phyloP scores from a whole-genome alignment of 2,888 invertebrate genomes.

The Diplolepis rosae region DNA sequence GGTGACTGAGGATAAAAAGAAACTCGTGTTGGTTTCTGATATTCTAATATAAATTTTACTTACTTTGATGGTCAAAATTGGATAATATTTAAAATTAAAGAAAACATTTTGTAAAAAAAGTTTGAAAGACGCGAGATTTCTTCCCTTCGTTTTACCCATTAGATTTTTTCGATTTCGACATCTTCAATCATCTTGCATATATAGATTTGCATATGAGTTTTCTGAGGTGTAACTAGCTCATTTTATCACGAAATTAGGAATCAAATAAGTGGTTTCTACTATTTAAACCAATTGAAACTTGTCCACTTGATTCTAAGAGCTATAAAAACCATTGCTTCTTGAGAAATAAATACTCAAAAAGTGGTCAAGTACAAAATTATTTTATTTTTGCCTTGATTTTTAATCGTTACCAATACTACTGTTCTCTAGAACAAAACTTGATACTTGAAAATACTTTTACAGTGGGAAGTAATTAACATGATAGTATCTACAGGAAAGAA shows the following conservation, averaged over 20 bases:
- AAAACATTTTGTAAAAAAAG: background rate
- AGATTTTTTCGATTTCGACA: conserved; percentile 9
- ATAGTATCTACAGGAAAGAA: background rate
- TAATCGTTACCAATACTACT: background rate
- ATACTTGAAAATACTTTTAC: background rate
- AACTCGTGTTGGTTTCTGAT: background rate
- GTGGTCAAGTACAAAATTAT: background rate
- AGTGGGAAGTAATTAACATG: background rate
- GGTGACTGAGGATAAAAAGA: conserved; percentile 22
- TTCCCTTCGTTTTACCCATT: background rate
- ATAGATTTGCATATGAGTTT: conserved; percentile 28
- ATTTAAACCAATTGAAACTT: background rate
- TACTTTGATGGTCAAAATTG: too few species aligned
- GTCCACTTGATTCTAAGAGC: background rate
- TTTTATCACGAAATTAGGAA: background rate
- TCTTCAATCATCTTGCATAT: background rate
- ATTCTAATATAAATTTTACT: background rate
- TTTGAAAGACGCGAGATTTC: background rate
- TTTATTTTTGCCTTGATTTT: background rate
- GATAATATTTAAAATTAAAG: background rate
- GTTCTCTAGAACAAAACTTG: background rate
- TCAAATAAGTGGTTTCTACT: background rate
- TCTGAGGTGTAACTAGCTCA: background rate
- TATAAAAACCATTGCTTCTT: background rate
- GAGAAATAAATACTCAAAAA: background rate